phyloP scores from a whole-genome alignment of 1,140 invertebrate species.

The Chrysomallon squamiferum region DNA sequence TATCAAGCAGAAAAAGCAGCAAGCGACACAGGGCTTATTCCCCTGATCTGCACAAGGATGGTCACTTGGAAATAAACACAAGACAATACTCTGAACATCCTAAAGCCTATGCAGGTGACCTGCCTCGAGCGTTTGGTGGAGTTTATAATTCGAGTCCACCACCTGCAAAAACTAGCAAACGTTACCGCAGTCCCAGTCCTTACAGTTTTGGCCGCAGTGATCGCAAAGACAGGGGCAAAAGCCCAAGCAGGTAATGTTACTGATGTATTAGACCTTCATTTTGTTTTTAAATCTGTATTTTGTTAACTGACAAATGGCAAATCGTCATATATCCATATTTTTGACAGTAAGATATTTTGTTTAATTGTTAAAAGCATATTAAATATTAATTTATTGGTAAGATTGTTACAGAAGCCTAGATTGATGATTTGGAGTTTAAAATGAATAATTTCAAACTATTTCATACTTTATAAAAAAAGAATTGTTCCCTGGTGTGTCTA shows the following conservation, averaged over 20 bases:
- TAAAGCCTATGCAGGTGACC: constrained; percentile 27
- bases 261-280: too few relatives aligned
- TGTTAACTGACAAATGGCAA: too few relatives aligned
- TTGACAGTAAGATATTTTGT: too few relatives aligned
- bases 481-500: too few relatives aligned
- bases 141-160: neutral
- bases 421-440: too few relatives aligned
- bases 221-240: neutral
- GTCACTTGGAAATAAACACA: neutral
- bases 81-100: constrained; percentile 12
- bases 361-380: too few relatives aligned
- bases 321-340: too few relatives aligned
- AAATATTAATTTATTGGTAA: too few relatives aligned
- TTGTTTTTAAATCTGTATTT: too few relatives aligned
- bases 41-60: constrained; percentile 24
- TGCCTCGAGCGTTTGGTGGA: constrained; percentile 25
- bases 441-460: too few relatives aligned
- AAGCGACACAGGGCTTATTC: constrained; percentile 32
- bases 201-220: constrained; percentile 11
- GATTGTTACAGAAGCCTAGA: too few relatives aligned
- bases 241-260: neutral
- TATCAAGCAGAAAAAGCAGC: constrained; percentile 31
- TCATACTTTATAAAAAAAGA: too few relatives aligned
- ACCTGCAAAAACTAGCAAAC: constrained; percentile 10
- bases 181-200: constrained; percentile 39